Conservation (phyloP, 2,797 vertebrate genomes). For the Benthosema pterotum region DNA sequence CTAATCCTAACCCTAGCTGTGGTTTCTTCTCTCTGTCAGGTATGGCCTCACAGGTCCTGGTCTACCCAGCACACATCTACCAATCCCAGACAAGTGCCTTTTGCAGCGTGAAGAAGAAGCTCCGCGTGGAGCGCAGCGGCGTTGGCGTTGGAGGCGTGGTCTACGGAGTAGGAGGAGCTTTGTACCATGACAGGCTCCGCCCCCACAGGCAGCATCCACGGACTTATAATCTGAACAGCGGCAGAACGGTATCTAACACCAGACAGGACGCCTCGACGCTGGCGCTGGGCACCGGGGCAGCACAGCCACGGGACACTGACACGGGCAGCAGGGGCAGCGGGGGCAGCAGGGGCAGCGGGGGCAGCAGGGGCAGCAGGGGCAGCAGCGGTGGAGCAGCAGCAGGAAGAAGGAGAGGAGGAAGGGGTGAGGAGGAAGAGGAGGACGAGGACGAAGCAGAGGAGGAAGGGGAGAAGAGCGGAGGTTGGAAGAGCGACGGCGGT, state of each 20-base stretch:
- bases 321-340: too few species aligned
- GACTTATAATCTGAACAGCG: slow-evolving; percentile 95
- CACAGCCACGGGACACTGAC: too few species aligned
- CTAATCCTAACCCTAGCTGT: too few species aligned
- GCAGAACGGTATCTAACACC: too few species aligned
- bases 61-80: slow-evolving; percentile 99
- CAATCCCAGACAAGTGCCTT: slow-evolving; percentile 99
- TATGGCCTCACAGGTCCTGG: slow-evolving; percentile 99
- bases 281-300: too few species aligned
- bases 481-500: slow-evolving; percentile 83
- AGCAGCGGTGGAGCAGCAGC: slow-evolving; percentile 77
- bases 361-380: slow-evolving; percentile 76
- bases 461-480: slow-evolving; percentile 76
- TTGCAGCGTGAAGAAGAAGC: slow-evolving; percentile 99
- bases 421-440: slow-evolving; percentile 67
- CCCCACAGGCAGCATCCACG: too few species aligned
- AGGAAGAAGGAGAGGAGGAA: slow-evolving; percentile 74
- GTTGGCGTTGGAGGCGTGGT: too few species aligned
- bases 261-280: too few species aligned
- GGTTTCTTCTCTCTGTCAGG: slow-evolving; percentile 79
- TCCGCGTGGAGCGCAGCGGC: slow-evolving; percentile 97
- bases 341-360: too few species aligned
- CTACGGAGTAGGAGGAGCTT: too few species aligned
- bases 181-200: slow-evolving; percentile 92
- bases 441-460: slow-evolving; percentile 42